Evolutionary conservation across 1,140 invertebrate genomes (phyloP).

Genomic region (Leptopilina boulardi): DNA sequence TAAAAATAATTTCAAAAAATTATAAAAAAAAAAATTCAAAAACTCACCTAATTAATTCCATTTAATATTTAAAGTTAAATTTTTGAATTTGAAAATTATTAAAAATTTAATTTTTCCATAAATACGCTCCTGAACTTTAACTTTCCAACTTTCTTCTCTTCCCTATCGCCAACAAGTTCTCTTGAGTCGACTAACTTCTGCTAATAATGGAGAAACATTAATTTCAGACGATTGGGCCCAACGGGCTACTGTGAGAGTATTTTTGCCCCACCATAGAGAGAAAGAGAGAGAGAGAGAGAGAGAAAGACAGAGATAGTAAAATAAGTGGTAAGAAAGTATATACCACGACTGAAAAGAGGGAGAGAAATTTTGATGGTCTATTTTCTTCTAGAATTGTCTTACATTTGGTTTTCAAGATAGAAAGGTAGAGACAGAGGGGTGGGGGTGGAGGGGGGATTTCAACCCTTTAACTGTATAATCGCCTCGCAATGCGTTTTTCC

Average conservation of each 20-base stretch:
- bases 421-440: not conserved
- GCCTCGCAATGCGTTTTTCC: slow-evolving; percentile 57
- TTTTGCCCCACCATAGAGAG: slow-evolving; percentile 38
- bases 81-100: not conserved
- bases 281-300: slow-evolving; percentile 34
- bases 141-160: slow-evolving; percentile 6
- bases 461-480: slow-evolving; percentile 69
- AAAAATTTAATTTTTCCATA: not conserved
- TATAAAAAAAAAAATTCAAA: no score
- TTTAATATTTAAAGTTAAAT: not conserved
- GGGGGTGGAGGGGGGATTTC: slow-evolving; percentile 44
- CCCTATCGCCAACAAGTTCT: slow-evolving; percentile 34
- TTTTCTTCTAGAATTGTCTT: slow-evolving; percentile 16
- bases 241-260: slow-evolving; percentile 55
- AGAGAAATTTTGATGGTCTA: slow-evolving; percentile 25
- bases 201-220: slow-evolving; percentile 72
- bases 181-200: slow-evolving; percentile 68
- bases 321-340: slow-evolving; percentile 13
- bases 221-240: slow-evolving; percentile 72
- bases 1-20: no score
- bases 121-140: not conserved
- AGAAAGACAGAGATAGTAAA: not conserved
- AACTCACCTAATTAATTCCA: no score
- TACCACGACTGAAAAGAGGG: not conserved
- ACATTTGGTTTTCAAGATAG: slow-evolving; percentile 17